Evolutionary conservation across 2,797 vertebrate species (phyloP).

Genomic region (Salmo trutta): DNA sequence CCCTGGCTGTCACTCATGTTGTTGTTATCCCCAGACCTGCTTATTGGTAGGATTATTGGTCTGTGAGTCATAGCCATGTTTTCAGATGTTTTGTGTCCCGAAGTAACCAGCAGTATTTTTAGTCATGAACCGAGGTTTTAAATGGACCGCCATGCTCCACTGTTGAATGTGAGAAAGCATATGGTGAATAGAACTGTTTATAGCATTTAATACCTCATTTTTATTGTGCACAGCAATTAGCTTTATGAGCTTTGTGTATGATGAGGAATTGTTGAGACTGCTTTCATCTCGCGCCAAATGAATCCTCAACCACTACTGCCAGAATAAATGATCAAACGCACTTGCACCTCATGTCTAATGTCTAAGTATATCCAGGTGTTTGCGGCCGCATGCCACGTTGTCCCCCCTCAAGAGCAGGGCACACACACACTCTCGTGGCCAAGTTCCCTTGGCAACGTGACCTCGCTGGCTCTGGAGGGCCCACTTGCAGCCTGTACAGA

Average conservation of each 20-base stretch:
- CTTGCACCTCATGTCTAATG: background rate
- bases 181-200: background rate
- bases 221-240: background rate
- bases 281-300: background rate
- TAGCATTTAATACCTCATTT: background rate
- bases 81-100: slow-evolving; percentile 29
- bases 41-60: slow-evolving; percentile 31
- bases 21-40: slow-evolving; percentile 31
- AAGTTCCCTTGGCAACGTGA: slow-evolving; percentile 18
- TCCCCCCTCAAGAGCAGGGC: background rate
- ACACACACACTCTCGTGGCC: background rate
- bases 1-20: slow-evolving; percentile 22
- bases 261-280: background rate
- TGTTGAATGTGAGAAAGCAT: background rate
- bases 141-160: background rate
- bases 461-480: background rate
- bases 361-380: background rate
- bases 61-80: slow-evolving; percentile 43
- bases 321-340: background rate
- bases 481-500: slow-evolving; percentile 7
- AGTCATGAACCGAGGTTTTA: background rate
- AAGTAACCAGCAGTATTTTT: background rate
- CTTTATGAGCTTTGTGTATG: background rate
- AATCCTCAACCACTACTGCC: background rate
- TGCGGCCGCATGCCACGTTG: background rate